phyloP scores from a whole-genome alignment of 2,888 invertebrate species.

The Lasioglossum morio region DNA sequence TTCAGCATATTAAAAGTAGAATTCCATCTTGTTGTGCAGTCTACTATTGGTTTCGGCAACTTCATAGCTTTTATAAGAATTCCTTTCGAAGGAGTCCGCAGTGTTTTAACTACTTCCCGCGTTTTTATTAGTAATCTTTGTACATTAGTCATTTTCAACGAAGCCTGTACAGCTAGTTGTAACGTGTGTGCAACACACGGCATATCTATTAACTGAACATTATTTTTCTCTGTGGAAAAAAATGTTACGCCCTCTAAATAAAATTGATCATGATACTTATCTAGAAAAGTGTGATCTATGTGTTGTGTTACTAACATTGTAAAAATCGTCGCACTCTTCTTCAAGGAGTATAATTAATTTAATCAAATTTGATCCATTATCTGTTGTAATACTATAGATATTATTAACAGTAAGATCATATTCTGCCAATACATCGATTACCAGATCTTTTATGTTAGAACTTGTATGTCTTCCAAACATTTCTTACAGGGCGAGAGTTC shows the following conservation, averaged over 20 bases:
- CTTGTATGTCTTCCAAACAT: background rate
- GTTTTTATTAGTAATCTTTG: background rate
- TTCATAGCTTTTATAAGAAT: background rate
- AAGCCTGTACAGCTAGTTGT: background rate
- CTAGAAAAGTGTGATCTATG: background rate
- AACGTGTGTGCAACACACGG: background rate
- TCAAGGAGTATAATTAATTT: background rate
- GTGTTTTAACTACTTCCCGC: background rate
- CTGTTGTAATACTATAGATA: background rate
- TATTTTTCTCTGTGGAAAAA: background rate
- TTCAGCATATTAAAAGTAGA: background rate
- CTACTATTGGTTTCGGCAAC: background rate
- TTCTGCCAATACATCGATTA: background rate
- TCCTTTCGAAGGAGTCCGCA: background rate
- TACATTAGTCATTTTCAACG: background rate
- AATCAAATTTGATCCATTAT: conserved; percentile 8
- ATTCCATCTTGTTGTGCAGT: background rate
- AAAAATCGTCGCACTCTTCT: background rate
- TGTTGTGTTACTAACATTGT: background rate
- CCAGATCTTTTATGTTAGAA: background rate
- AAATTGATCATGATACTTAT: background rate
- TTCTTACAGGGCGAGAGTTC: background rate
- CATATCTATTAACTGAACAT: background rate
- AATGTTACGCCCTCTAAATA: background rate
- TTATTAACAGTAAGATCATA: background rate